phyloP scores from a whole-genome alignment of 2,113 vertebrate genomes.

The Pithys albifrons region DNA sequence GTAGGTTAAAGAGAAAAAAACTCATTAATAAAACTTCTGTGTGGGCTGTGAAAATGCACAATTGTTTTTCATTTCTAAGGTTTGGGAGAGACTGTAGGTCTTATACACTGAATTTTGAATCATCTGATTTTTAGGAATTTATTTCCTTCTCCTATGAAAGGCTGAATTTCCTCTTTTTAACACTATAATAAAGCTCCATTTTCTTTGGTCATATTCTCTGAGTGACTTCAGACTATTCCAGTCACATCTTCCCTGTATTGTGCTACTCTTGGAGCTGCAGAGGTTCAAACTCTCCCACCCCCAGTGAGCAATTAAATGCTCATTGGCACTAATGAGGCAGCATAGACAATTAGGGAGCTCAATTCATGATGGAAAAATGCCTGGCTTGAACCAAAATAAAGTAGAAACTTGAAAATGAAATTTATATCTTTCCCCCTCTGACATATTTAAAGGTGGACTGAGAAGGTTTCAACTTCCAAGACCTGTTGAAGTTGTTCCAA shows the following conservation, averaged over 20 bases:
- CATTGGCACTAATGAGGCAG: neutral
- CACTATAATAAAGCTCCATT: neutral
- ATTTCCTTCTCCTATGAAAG: neutral
- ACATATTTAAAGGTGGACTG: neutral
- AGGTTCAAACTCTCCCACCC: neutral
- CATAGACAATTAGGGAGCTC: neutral
- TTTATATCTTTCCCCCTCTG: neutral
- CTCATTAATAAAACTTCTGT: neutral
- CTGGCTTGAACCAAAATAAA: neutral
- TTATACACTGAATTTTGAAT: neutral
- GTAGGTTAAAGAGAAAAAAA: neutral
- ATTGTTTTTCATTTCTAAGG: neutral
- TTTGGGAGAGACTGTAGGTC: neutral
- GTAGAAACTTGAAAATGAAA: neutral
- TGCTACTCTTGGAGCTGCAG: neutral
- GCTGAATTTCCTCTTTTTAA: neutral
- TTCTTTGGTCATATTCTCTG: neutral
- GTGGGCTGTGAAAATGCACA: neutral
- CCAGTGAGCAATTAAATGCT: neutral
- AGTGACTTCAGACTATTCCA: neutral
- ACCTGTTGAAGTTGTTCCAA: neutral
- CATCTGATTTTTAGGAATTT: fast-evolving
- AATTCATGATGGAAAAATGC: neutral
- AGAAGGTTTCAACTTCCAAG: neutral
- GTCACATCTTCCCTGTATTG: neutral